phyloP scores from a whole-genome alignment of 2,888 invertebrate genomes.

The Bimastos eiseni region DNA sequence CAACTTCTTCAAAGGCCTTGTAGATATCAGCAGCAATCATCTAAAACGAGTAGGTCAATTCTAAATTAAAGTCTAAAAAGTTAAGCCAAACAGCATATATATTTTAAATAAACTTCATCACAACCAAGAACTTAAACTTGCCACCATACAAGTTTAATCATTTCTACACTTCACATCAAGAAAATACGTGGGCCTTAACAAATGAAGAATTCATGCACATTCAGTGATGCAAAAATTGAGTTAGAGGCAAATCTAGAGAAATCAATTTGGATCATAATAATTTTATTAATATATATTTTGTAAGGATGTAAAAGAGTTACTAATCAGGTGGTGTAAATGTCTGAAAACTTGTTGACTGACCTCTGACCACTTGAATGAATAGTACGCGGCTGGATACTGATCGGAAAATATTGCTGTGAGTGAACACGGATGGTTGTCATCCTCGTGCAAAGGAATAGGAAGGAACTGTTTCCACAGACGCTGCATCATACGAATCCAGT shows the following conservation, averaged over 20 bases:
- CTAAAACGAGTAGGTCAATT: constrained; percentile 45
- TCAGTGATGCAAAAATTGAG: background rate
- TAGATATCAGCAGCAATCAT: constrained; percentile 89
- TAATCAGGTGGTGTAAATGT: background rate
- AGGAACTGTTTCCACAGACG: constrained; percentile 81
- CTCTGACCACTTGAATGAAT: constrained; percentile 78
- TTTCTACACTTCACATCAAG: background rate
- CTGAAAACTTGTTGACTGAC: constrained; percentile 44
- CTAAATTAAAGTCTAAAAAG: background rate
- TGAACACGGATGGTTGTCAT: constrained; percentile 83
- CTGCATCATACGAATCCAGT: constrained; percentile 81
- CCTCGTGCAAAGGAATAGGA: constrained; percentile 72
- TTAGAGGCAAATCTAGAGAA: background rate
- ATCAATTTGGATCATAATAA: background rate
- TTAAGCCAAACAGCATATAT: too few species aligned
- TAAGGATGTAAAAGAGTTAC: too few species aligned
- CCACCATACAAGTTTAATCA: background rate
- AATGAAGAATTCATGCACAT: background rate
- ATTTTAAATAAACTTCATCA: background rate
- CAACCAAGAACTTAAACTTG: background rate
- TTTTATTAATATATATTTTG: too few species aligned
- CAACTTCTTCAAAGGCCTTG: constrained; percentile 78
- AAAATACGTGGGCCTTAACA: too few species aligned
- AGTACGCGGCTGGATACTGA: constrained; percentile 84
- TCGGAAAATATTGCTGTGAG: constrained; percentile 81